Percentiles rank a stretch among this genome's conserved stretches.
Conservation (phyloP, 2,113 vertebrate species). For the Chionomys nivalis region DNA sequence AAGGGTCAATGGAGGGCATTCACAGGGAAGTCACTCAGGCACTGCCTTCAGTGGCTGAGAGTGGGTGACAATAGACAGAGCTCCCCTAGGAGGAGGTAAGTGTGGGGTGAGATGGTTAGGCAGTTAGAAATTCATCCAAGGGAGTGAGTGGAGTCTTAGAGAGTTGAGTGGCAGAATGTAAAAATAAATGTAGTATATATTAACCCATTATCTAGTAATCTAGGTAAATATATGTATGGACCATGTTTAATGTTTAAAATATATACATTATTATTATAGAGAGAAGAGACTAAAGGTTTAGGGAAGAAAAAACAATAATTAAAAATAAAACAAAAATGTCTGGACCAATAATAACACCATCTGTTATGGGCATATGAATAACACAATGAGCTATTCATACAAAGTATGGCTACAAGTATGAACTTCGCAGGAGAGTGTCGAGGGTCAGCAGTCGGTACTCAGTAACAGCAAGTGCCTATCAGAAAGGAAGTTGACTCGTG, state of each 20-base stretch:
- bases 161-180: neutral
- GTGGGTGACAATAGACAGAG: rapidly evolving
- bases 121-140: neutral
- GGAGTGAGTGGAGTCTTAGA: neutral
- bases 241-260: neutral
- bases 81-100: too few species aligned
- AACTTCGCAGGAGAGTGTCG: neutral
- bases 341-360: neutral
- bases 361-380: neutral
- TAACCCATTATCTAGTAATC: neutral
- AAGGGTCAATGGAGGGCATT: too few species aligned
- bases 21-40: neutral
- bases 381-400: neutral
- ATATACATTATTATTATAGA: neutral
- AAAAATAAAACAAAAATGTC: slow-evolving; percentile 23
- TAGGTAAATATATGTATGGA: neutral
- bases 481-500: neutral
- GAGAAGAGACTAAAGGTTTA: neutral
- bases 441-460: neutral
- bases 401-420: neutral
- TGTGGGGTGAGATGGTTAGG: rapidly evolving
- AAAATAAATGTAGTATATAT: neutral
- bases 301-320: slow-evolving; percentile 26
- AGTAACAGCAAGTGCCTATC: neutral
- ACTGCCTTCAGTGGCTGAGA: neutral